Evolutionary conservation across 2,888 invertebrate genomes (phyloP).

Genomic region (Lampropteryx suffumata): DNA sequence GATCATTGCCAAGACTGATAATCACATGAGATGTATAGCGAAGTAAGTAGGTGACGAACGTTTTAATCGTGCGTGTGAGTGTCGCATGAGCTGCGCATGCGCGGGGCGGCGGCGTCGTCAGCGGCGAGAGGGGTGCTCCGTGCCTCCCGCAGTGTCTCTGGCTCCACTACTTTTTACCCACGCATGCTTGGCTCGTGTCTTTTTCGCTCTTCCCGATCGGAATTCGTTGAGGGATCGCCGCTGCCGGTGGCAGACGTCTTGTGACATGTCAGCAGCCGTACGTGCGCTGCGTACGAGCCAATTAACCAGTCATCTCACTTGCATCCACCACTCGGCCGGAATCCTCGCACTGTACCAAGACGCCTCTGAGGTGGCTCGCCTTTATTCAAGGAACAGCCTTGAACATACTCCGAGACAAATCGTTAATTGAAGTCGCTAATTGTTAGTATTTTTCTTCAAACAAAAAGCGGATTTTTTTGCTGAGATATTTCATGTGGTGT

Average conservation of each 20-base stretch:
- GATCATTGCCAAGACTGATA: conserved; percentile 47
- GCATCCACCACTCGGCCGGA: conserved; percentile 52
- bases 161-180: conserved; percentile 71
- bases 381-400: conserved; percentile 72
- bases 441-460: conserved; percentile 43
- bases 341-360: conserved; percentile 52
- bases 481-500: too few relatives aligned
- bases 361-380: conserved; percentile 58
- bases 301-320: conserved; percentile 73
- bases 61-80: conserved; percentile 61
- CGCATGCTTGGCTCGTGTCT: conserved; percentile 79
- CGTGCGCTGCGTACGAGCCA: conserved; percentile 77
- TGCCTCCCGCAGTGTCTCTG: conserved; percentile 72
- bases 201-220: conserved; percentile 80
- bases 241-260: conserved; percentile 81
- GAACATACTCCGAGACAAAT: conserved; percentile 61
- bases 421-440: conserved; percentile 63
- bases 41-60: conserved; percentile 44
- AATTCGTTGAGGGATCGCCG: conserved; percentile 80
- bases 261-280: conserved; percentile 76
- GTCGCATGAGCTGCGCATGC: conserved; percentile 42
- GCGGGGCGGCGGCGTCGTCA: conserved; percentile 35
- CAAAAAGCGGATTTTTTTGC: neutral
- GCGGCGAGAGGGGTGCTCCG: conserved; percentile 38
- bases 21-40: conserved; percentile 43